Base-by-base conservation (phyloP, 1,140 invertebrate genomes). In the Geopemphigus sp. region DNA sequence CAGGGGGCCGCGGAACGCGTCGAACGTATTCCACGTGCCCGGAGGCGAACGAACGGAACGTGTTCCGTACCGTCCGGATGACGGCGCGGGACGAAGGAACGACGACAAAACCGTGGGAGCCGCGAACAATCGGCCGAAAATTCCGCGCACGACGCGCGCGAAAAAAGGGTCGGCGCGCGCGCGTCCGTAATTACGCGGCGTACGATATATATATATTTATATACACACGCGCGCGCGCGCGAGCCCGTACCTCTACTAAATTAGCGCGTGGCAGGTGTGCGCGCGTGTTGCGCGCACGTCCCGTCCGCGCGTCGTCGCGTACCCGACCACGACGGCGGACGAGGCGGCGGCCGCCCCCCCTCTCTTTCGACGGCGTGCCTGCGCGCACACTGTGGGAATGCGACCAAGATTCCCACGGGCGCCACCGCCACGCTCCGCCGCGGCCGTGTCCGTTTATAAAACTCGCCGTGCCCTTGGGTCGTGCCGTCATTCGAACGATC, bases 211-310 rank as follows among this genome's bases (percentile, higher is more conserved):
- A n/a, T 14, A 6, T 17, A 29, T 11, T 24, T 10, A 11, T 17
- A 29, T 63, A 26, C 24, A 39, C 45, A 56, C 17, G 24, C 45
- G 74, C 22, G 57, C 14, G 14, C n/a, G 74, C 73, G 74, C 74
- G 73, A 26, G 73, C 74, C 74, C 29, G 73, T 61, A 76, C 73
- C 57, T 76, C 56, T n/a, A n/a, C 32, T 78, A 78, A 78, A 78
- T 78, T 78, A 78, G 74, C 74, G 74, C 74, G 74, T 78, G 74
- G 74, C 74, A 78, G 74, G 74, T 78, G 74, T 78, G 74, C 74
- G 74, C 74, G 74, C 74, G 74, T 78, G 74, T 78, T 78, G 73
- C 45, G 39, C 64, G 19, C 5, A 26, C 19, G 15, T 4, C 11
- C 26, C n/a, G 56, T 1, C 8, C 54, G 19, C 22, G 56, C 56